These are phyloP conservation scores for Epizoanthus illoricatus DNA, from an alignment of 92 coral and sea anemone genomes.

Conservation along the genomic window DNA sequence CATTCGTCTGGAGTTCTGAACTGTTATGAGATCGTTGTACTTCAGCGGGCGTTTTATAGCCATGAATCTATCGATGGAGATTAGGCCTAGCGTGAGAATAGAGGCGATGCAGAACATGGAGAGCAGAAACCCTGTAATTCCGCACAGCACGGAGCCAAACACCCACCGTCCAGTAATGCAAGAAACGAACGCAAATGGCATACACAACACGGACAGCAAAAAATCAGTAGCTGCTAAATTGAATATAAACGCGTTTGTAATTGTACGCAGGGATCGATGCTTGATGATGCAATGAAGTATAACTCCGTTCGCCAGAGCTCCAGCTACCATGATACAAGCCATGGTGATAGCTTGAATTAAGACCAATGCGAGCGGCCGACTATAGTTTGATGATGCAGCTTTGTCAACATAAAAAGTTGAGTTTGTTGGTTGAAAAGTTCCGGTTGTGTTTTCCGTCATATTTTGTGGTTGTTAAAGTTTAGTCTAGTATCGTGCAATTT, in stretches of 20 bases:
- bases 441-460: slow-evolving; percentile 1
- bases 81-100: slow-evolving; percentile 70
- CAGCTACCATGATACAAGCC: slow-evolving; percentile 57
- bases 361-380: slow-evolving; percentile 34
- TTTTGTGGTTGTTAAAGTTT: not conserved
- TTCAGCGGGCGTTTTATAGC: slow-evolving; percentile 82
- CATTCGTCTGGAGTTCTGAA: slow-evolving; percentile 49
- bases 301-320: slow-evolving; percentile 75
- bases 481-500: not conserved
- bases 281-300: slow-evolving; percentile 74
- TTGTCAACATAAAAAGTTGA: not conserved
- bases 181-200: slow-evolving; percentile 81
- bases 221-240: slow-evolving; percentile 85
- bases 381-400: not conserved
- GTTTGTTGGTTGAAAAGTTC: slow-evolving; percentile 9
- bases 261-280: slow-evolving; percentile 64
- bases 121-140: slow-evolving; percentile 66
- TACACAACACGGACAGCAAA: slow-evolving; percentile 65
- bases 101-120: slow-evolving; percentile 75
- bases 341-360: slow-evolving; percentile 64
- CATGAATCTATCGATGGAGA: slow-evolving; percentile 79
- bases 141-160: slow-evolving; percentile 68
- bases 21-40: slow-evolving; percentile 65
- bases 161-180: slow-evolving; percentile 71
- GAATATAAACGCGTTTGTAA: slow-evolving; percentile 77